phyloP scores from a whole-genome alignment of 2,797 vertebrate species.

The Scolopax bukidnonensis region DNA sequence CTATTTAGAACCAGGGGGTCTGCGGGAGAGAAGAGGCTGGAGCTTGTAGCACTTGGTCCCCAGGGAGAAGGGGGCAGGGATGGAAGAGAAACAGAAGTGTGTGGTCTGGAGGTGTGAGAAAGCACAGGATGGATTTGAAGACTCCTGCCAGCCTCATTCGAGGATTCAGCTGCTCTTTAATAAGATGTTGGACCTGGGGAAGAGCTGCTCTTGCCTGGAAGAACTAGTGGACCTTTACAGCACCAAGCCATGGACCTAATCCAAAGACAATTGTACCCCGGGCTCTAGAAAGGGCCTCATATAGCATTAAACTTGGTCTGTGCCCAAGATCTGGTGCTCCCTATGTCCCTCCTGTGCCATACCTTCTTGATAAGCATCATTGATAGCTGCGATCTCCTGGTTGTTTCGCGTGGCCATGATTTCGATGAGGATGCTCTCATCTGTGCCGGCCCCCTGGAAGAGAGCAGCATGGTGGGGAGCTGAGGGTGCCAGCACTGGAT shows the following conservation, averaged over 20 bases:
- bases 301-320: rapidly evolving
- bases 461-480: background rate
- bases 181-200: background rate
- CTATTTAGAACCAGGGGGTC: background rate
- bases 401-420: constrained; percentile 93
- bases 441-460: constrained; percentile 91
- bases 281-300: background rate
- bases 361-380: constrained; percentile 87
- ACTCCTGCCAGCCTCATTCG: background rate
- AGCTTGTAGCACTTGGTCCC: background rate
- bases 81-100: background rate
- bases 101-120: background rate
- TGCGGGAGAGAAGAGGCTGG: background rate
- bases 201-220: background rate
- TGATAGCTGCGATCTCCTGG: constrained; percentile 89
- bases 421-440: constrained; percentile 92
- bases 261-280: background rate
- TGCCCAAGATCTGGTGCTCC: background rate
- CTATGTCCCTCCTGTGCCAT: background rate
- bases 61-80: background rate
- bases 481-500: background rate
- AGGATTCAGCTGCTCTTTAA: background rate
- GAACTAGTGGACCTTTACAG: background rate
- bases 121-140: background rate
- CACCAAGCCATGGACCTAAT: background rate